Percentiles rank a stretch among this genome's conserved stretches.
These are phyloP conservation scores for Tetheella fluctuosa DNA, from an alignment of 2,888 invertebrate species.

Conservation along the genomic window DNA sequence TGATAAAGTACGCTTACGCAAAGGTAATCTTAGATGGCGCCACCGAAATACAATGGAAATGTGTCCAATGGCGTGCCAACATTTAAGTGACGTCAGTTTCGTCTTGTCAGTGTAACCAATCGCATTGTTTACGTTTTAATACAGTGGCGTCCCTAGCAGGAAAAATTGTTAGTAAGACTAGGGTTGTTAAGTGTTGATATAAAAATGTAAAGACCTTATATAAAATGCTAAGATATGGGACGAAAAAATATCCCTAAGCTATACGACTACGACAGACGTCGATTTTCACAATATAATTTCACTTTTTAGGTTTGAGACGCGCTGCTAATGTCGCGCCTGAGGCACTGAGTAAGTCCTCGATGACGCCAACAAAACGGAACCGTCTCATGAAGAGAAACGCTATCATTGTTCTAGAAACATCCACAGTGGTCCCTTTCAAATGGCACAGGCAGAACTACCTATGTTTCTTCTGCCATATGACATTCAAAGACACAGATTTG, in stretches of 20 bases:
- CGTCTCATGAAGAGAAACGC: slow-evolving; percentile 72
- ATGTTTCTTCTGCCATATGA: slow-evolving; percentile 73
- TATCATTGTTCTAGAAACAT: slow-evolving; percentile 60
- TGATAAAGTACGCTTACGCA: too few species aligned
- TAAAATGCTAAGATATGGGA: too few species aligned
- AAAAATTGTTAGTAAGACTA: too few species aligned
- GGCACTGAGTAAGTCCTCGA: slow-evolving; percentile 56
- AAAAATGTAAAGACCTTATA: too few species aligned
- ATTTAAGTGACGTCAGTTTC: too few species aligned
- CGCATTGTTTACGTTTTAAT: too few species aligned
- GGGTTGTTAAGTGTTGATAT: too few species aligned
- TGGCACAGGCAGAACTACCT: slow-evolving; percentile 75
- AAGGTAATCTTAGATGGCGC: too few species aligned
- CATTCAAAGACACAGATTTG: slow-evolving; percentile 53
- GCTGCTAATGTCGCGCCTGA: slow-evolving; percentile 30
- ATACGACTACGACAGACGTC: slow-evolving; percentile 14
- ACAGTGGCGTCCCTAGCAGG: too few species aligned
- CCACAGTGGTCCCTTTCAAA: slow-evolving; percentile 70
- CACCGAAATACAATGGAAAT: too few species aligned
- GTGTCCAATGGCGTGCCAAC: too few species aligned
- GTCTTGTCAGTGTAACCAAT: too few species aligned
- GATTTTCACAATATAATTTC: slow-evolving; percentile 52
- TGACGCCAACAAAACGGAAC: slow-evolving; percentile 69
- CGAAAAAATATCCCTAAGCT: not conserved
- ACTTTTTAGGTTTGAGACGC: slow-evolving; percentile 64